phyloP scores from a whole-genome alignment of 2,888 invertebrate genomes.

The Cheilosia scutellata region DNA sequence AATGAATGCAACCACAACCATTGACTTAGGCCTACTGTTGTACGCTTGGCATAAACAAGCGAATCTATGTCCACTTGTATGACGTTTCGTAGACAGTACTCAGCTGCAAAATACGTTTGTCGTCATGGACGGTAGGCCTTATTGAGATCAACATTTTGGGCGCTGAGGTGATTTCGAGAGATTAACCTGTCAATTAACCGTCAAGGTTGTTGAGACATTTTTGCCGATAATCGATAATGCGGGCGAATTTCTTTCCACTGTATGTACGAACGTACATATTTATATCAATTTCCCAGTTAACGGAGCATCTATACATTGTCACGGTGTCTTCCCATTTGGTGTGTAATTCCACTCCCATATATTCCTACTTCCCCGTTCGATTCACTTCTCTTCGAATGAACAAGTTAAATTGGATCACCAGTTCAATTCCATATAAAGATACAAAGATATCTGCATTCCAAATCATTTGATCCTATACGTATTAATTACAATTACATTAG shows the following conservation, averaged over 20 bases:
- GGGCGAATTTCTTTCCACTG: not conserved
- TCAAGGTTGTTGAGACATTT: too few species aligned
- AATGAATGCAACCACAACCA: too few species aligned
- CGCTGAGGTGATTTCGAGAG: too few species aligned
- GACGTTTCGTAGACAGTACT: too few species aligned
- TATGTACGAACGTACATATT: not conserved
- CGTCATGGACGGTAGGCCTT: too few species aligned
- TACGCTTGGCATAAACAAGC: too few species aligned
- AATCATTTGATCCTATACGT: conserved; percentile 25
- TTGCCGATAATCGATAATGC: too few species aligned
- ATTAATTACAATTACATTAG: conserved; percentile 42
- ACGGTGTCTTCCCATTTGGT: not conserved
- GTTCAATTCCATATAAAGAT: conserved; percentile 27
- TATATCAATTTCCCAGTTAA: not conserved
- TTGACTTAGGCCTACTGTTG: too few species aligned
- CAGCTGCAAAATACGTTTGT: too few species aligned
- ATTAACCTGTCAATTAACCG: too few species aligned
- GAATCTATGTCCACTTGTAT: too few species aligned
- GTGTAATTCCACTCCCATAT: not conserved
- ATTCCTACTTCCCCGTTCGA: not conserved
- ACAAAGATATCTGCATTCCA: conserved; percentile 39
- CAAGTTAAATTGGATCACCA: conserved; percentile 58
- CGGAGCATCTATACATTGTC: not conserved
- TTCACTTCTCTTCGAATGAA: conserved; percentile 4
- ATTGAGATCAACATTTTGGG: too few species aligned